Conservation (phyloP, 2,888 invertebrate genomes). For the Ceraclea dissimilis region DNA sequence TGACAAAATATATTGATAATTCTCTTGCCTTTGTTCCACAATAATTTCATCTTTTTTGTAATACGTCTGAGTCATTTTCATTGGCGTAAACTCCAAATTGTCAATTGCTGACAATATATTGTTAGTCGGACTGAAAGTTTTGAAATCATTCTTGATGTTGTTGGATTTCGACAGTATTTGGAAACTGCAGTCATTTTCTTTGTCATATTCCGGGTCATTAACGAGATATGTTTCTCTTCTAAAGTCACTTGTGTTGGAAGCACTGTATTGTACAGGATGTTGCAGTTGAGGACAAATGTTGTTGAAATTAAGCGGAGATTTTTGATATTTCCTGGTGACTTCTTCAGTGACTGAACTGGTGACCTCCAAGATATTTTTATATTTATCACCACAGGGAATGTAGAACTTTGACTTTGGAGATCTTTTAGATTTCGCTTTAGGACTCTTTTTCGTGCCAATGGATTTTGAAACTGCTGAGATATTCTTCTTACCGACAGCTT, state of each 20-base stretch:
- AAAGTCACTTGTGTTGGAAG: neutral
- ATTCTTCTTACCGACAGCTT: constrained; percentile 7
- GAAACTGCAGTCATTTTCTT: constrained; percentile 17
- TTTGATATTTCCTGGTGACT: constrained; percentile 9
- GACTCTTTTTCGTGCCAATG: constrained; percentile 10
- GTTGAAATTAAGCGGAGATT: neutral
- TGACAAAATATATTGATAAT: neutral
- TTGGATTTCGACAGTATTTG: neutral
- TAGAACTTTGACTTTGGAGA: constrained; percentile 10
- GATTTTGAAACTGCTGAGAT: constrained; percentile 3
- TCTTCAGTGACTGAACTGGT: constrained; percentile 6
- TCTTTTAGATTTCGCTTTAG: constrained; percentile 8
- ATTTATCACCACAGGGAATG: neutral
- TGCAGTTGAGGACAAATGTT: constrained; percentile 3
- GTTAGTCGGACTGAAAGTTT: constrained; percentile 4
- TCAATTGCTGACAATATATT: constrained; percentile 23
- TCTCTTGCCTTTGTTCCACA: neutral
- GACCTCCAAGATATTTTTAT: constrained; percentile 5
- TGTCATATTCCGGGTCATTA: constrained; percentile 11
- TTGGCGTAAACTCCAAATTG: constrained; percentile 19
- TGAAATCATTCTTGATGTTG: constrained; percentile 1
- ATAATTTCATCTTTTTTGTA: neutral
- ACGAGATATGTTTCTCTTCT: constrained; percentile 22
- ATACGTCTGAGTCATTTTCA: neutral
- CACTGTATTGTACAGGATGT: neutral